Evolutionary conservation across 2,113 vertebrate genomes (phyloP), one percentile per base, ranked within the genome.

Genomic region (Mormyrus lacerda): DNA sequence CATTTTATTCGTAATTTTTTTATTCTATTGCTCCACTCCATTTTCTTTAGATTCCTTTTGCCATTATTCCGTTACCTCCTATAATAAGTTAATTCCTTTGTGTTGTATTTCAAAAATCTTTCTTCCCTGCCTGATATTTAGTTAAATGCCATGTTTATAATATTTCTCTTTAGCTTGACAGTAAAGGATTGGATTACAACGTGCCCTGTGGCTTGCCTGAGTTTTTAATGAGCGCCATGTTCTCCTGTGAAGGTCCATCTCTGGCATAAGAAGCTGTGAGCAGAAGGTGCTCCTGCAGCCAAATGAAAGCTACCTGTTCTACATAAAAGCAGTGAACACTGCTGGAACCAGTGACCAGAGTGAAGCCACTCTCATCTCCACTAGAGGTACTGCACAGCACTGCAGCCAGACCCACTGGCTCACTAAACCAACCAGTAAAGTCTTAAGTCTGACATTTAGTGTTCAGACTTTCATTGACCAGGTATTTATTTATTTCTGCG

Each of bases 221-320:
- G 31, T 79, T 39, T 39, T 17, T 79, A 79, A 79, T 8, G 1
- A 42, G 42, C 73, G 3, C 5, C 35, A 3, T 84, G 42, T 84
- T 47, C 44, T 47, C 51, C 84, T n/a, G 3, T 42, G 76, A 92
- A 99, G 98, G 92, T 98, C 97, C 91, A 96, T 98, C n/a, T 94
- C 97, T 92, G 97, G 97, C 90, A 97, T 99, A 93, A 96, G 92
- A 94, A 94, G 91, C 90, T 94, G 94, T 73, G 97, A 99, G 92
- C 93, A 98, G 92, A 96, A 93, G 91, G 97, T 99, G 90, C 93
- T 95, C 69, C 95, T 99, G 91, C 97, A 98, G 90, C 97, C 98
- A 89, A 97, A 97, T 89, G 96, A 98, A 90, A 99, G 97, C 92
- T 99, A 99, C 92, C 96, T 99, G 92, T 98, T 99, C 94, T 99